Percentiles rank a stretch among this genome's conserved stretches.
These are phyloP conservation scores for Morelia viridis DNA, from an alignment of 2,797 vertebrate species.

Conservation along the genomic window DNA sequence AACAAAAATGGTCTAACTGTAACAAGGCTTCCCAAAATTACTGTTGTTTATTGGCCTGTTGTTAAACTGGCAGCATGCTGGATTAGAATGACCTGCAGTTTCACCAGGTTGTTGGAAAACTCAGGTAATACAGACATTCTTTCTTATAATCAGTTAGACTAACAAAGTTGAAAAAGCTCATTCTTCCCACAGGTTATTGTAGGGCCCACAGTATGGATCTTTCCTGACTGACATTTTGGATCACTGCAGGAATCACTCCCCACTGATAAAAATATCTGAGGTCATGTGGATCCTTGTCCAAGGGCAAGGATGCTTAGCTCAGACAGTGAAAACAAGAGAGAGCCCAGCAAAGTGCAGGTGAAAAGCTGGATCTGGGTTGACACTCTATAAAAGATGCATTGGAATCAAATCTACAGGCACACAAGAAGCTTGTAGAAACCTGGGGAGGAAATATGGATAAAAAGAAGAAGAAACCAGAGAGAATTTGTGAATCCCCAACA, in stretches of 20 bases:
- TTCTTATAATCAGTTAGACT: background rate
- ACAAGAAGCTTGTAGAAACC: too few species aligned
- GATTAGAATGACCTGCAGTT: background rate
- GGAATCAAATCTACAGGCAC: background rate
- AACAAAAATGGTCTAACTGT: constrained; percentile 54
- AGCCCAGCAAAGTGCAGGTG: background rate
- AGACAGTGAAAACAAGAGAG: background rate
- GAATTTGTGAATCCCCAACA: too few species aligned
- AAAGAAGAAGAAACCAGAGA: too few species aligned
- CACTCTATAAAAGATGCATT: background rate
- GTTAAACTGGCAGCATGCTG: background rate
- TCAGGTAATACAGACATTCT: background rate
- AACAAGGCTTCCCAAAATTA: constrained; percentile 18
- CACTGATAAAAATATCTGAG: background rate
- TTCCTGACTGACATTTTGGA: background rate
- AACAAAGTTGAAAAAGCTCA: constrained; percentile 24
- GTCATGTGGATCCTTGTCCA: background rate
- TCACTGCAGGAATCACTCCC: background rate
- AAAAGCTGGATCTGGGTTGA: background rate
- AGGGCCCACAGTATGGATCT: background rate
- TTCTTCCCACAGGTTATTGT: constrained; percentile 17
- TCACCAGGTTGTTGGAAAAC: background rate
- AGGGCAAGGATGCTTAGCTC: background rate
- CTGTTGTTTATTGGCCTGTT: background rate
- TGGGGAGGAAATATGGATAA: too few species aligned